Base-by-base conservation (phyloP, 2,113 vertebrate genomes). In the Cinclus mexicanus region DNA sequence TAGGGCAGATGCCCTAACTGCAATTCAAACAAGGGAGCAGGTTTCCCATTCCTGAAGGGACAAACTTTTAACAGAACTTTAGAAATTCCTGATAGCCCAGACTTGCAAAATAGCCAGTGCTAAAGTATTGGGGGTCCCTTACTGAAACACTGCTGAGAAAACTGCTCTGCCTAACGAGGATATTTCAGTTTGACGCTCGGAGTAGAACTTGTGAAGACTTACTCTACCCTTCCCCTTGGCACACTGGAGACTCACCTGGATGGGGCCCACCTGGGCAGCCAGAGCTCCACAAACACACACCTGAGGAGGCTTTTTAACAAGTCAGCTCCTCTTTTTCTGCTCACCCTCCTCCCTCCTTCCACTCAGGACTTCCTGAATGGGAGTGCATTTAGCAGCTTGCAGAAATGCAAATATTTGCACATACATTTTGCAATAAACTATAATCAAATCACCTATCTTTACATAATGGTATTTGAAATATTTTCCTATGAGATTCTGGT, bases 141-240 rank as follows among this genome's bases (percentile, higher is more conserved):
- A 10, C 22, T 78, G 64, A 26, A 90, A 35, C 17, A 7, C 24
- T 18, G 3, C 17, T 33, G 42, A 79, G 20, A 19, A 74, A 63
- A 39, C n/a, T 21, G 35, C 0, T 37, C 6, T 26, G 65, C 26
- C 65, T 85, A 19, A 84, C 0, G 3, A 49, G 22, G 8, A 11
- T 81, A 61, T 52, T 83, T 33, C 37, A 35, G 9, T 44, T 41
- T 47, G 44, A 26, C 17, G 17, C 15, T 64, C 60, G 11, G 2
- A 56, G 18, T 3, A 37, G 42, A 28, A 24, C 33, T 72, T 56
- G 21, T 68, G 59, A 55, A 91, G 26, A 7, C 4, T 67, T 39
- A 24, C 3, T 60, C 11, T 25, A 9, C 12, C 24, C 11, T 55
- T 52, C 18, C 12, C 8, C 53, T 37, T 42, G 39, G 28, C 46